Evolutionary conservation across 2,113 vertebrate species (phyloP).

Genomic region (Chloebia gouldiae): DNA sequence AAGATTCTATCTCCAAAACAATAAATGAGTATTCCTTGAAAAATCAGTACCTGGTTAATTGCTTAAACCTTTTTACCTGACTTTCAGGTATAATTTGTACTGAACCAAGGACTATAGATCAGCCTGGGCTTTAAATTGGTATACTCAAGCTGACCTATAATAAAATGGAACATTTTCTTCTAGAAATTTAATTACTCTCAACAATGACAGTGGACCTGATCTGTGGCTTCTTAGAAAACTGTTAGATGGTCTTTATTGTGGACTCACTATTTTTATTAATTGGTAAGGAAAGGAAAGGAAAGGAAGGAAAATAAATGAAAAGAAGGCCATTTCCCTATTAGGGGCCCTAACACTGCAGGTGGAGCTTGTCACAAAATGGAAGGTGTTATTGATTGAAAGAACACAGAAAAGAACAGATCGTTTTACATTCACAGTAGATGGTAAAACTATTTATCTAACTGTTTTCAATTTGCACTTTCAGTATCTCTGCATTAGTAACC

Average conservation of each 20-base stretch:
- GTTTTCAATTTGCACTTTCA: slow-evolving; percentile 40
- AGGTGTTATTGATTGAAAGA: slow-evolving; percentile 15
- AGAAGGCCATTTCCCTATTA: background rate
- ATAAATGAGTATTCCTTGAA: background rate
- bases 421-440: slow-evolving; percentile 22
- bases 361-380: background rate
- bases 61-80: background rate
- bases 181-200: background rate
- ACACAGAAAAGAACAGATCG: background rate
- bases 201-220: background rate
- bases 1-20: background rate
- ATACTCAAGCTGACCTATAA: background rate
- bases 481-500: background rate
- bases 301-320: background rate
- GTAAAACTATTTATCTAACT: slow-evolving; percentile 7
- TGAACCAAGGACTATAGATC: background rate
- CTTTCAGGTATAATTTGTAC: background rate
- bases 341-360: background rate
- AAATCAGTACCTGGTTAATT: background rate
- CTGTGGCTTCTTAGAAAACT: background rate
- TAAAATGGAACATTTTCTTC: background rate
- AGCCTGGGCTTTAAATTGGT: background rate
- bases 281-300: too few species aligned
- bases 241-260: background rate
- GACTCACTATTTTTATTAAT: background rate